phyloP scores from a whole-genome alignment of 2,888 invertebrate species.

The Eupelmus urozonus region DNA sequence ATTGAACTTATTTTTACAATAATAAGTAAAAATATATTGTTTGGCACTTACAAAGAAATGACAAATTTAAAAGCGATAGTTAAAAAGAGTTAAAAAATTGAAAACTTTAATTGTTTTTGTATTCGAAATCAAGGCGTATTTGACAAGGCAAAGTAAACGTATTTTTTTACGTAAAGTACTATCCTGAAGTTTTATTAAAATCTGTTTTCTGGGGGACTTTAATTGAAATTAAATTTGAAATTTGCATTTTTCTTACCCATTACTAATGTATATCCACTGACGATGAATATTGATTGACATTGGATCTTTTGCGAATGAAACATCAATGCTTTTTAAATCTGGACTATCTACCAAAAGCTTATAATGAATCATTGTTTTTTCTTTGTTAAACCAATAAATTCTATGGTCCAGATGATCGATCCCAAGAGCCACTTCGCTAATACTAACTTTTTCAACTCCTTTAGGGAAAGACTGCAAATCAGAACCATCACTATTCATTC shows the following conservation, averaged over 20 bases:
- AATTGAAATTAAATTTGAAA: neutral
- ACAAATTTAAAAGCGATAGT: neutral
- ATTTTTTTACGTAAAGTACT: no score
- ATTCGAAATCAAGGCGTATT: no score
- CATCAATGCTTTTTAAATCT: neutral
- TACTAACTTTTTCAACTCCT: neutral
- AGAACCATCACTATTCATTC: neutral
- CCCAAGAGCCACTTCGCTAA: neutral
- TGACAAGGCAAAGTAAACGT: no score
- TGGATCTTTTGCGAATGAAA: neutral
- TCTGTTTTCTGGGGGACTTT: neutral
- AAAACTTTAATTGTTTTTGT: neutral
- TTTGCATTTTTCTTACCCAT: neutral
- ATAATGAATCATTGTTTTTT: neutral
- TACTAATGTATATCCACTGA: conserved; percentile 1
- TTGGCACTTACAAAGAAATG: no score
- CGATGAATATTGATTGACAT: neutral
- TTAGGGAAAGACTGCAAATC: neutral
- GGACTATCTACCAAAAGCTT: neutral
- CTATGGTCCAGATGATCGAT: neutral
- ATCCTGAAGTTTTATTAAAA: no score
- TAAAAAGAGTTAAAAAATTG: no score
- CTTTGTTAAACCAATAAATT: neutral
- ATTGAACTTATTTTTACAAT: no score
- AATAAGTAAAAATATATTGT: no score